Base-by-base conservation (phyloP, 1,140 invertebrate species). In the Drosophila nasuta region DNA sequence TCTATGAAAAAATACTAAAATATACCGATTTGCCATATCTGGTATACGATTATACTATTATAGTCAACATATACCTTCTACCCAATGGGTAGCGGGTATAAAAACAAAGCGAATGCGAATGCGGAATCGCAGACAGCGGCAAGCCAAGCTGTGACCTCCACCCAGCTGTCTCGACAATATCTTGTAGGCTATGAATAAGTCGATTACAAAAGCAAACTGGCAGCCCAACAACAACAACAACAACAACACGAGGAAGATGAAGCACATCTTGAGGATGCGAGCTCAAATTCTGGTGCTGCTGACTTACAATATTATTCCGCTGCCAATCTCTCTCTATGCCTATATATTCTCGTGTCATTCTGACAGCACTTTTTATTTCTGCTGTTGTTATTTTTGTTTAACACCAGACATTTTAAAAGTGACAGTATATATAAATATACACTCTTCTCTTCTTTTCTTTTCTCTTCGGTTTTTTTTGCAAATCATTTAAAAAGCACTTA, bases 401-500 rank as follows among this genome's bases (percentile, higher is more conserved):
- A 25, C 69, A 72, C 69, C 62, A 66, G 35, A 35, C 38, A 60
- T 17, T 49, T 65, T 68, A 46, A 60, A 60, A 68, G 20, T 73
- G 64, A 73, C 43, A 6, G 7, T 33, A 33, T 33, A 33, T 33
- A 33, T 33, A 33, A 6, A 30, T 49, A 52, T 66, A 57, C 5
- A 13, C 4, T 11, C 20, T 20, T 20, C 20, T 20, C 20, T 20
- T 20, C 20, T 20, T 20, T 20, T 3, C 20, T 20, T 20, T 20
- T 25, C 11, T 49, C 5, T 35, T 8, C 10, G 46, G 41, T 25
- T 62, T 74, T 74, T 35, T 54, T 48, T 62, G 57, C 20, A 64
- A 64, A 75, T 70, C 59, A 71, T 71, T 76, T 60, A 72, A 76
- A 76, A 72, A 60, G 60, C 68, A 72, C 60, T 76, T 76, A 72